Conservation (phyloP, 1,140 invertebrate genomes). For the Aphaenogaster floridana region DNA sequence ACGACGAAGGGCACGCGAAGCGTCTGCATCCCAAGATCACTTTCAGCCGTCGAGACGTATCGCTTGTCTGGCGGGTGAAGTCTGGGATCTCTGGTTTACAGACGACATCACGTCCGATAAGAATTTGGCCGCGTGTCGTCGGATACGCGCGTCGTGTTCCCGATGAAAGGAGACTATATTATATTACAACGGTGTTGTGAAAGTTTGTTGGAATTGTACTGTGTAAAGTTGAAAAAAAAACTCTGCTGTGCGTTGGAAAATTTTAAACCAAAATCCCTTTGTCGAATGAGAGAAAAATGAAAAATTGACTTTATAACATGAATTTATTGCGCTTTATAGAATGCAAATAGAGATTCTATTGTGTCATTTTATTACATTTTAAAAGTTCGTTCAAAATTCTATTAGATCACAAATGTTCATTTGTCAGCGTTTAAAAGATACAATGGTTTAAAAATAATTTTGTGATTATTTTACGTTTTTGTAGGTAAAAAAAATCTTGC, state of each 20-base stretch:
- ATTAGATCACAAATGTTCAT: background rate
- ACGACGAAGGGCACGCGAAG: slow-evolving; percentile 49
- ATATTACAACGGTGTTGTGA: background rate
- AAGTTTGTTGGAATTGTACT: background rate
- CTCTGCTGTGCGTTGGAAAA: background rate
- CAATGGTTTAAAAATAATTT: background rate
- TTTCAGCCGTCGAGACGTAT: slow-evolving; percentile 59
- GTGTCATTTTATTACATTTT: background rate
- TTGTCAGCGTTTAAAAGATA: background rate
- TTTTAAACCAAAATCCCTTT: slow-evolving; percentile 7
- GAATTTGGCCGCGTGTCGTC: slow-evolving; percentile 15
- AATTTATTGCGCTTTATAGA: slow-evolving; percentile 4
- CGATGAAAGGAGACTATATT: slow-evolving; percentile 17
- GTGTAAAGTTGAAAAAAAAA: background rate
- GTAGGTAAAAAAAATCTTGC: background rate
- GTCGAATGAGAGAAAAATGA: slow-evolving; percentile 1
- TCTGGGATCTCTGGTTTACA: slow-evolving; percentile 59
- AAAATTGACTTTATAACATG: slow-evolving; percentile 8
- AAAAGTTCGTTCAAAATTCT: background rate
- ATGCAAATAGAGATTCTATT: background rate
- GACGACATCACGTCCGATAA: slow-evolving; percentile 59
- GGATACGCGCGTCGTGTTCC: background rate
- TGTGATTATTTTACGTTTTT: background rate
- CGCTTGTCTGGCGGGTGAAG: slow-evolving; percentile 43
- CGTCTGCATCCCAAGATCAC: slow-evolving; percentile 45